Evolutionary conservation across 2,797 vertebrate species (phyloP).

Genomic region (Leptoclinus maculatus): DNA sequence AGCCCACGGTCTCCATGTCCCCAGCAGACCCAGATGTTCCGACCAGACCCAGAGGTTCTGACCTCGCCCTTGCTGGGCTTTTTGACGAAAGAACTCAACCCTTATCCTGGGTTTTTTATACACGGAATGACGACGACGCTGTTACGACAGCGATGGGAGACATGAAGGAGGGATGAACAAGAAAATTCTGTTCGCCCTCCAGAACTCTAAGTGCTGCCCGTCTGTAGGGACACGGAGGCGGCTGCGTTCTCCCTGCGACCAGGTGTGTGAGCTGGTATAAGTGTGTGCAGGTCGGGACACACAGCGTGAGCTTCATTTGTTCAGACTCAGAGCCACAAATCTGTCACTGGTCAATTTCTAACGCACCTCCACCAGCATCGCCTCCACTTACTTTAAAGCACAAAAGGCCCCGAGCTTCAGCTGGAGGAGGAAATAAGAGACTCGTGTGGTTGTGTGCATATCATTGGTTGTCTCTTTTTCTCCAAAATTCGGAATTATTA

Average conservation of each 20-base stretch:
- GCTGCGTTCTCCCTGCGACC: slow-evolving; percentile 9
- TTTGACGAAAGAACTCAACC: slow-evolving; percentile 61
- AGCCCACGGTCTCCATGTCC: slow-evolving; percentile 65
- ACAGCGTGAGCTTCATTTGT: slow-evolving; percentile 17
- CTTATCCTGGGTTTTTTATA: slow-evolving; percentile 57
- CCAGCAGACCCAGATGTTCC: slow-evolving; percentile 73
- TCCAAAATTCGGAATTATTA: background rate
- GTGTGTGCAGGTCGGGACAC: slow-evolving; percentile 51
- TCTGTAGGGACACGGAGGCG: slow-evolving; percentile 23
- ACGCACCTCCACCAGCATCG: slow-evolving; percentile 52
- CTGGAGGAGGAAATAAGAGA: slow-evolving; percentile 41
- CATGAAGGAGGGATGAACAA: background rate
- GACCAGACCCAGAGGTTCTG: slow-evolving; percentile 54
- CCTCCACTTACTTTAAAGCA: slow-evolving; percentile 52
- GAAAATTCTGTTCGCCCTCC: background rate
- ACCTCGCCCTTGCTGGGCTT: slow-evolving; percentile 60
- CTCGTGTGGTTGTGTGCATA: slow-evolving; percentile 16
- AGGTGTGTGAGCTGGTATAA: slow-evolving; percentile 55
- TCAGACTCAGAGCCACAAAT: slow-evolving; percentile 64
- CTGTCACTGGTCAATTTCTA: slow-evolving; percentile 73
- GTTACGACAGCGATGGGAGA: background rate
- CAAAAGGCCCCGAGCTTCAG: slow-evolving; percentile 55
- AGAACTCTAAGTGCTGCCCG: background rate
- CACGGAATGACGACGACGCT: slow-evolving; percentile 7
- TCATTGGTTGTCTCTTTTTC: background rate